Base-by-base conservation (phyloP, 2,797 vertebrate genomes). In the Rhyacichthys aspro region DNA sequence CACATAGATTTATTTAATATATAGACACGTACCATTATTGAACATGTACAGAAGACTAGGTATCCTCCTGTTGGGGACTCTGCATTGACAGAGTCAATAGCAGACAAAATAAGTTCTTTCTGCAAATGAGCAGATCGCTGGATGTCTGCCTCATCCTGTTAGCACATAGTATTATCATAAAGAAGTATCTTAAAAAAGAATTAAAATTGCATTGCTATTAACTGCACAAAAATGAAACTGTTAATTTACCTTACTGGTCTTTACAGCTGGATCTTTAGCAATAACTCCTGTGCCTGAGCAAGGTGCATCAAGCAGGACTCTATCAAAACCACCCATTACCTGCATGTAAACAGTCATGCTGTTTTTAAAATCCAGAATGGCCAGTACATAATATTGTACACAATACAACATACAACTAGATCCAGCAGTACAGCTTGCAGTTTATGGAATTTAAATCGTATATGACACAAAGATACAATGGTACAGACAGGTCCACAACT, bases 251-350 rank as follows among this genome's bases (percentile, higher is more conserved):
- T 98, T 99, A 59, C 95, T 96, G 8, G 96, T 98, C 91, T 99
- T 99, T 66, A 99, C 95, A 23, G 93, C 91, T 15, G 96, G 97
- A 83, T 99, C 98, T 91, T 99, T 99, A 41, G 97, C 93, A 56
- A 99, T 98, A 67, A 99, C 86, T 0, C 98, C 98, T 0, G 98
- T 99, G 55, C 98, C 98, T 0, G 97, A 97, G 78, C 98, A 99
- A 0, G 98, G 98, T 38, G 98, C 98, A n/a, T 99, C 98, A 33
- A 99, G 90, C 69, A 99, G 87, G 14, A 98, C 96, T 54, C 98
- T 85, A 65, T 99, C 97, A 11, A 99, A 99, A 11, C 97, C 97
- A 41, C 96, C 95, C 81, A 97, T 93, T 8, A 99, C 94, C 98
- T 99, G 63, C 1, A 33, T 15, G 12, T 1, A 58, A 55, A 38